Evolutionary conservation across 2,888 invertebrate genomes (phyloP).

Genomic region (Nephrocerus scutellatus): DNA sequence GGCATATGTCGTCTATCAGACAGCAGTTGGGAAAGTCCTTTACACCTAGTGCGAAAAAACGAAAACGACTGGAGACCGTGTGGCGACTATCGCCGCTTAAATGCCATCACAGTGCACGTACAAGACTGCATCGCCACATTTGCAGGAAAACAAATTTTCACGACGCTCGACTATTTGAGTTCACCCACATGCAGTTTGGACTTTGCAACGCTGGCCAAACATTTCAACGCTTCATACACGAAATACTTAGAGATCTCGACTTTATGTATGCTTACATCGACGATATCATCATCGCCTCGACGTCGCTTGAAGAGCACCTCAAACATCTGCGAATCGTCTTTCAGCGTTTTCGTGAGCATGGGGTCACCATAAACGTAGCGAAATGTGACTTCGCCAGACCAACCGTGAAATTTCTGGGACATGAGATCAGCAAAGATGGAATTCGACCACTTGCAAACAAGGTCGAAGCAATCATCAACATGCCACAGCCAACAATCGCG

Average conservation of each 20-base stretch:
- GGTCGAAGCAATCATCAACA: constrained; percentile 18
- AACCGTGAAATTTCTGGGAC: constrained; percentile 18
- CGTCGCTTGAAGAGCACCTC: constrained; percentile 20
- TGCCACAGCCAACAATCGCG: constrained; percentile 14
- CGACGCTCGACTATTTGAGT: constrained; percentile 18
- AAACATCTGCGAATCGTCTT: constrained; percentile 22
- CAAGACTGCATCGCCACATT: too few relatives aligned
- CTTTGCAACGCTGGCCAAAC: constrained; percentile 19
- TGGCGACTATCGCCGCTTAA: constrained; percentile 37
- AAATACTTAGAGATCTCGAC: constrained; percentile 12
- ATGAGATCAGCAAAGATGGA: constrained; percentile 12
- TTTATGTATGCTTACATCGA: constrained; percentile 28
- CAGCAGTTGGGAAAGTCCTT: constrained; percentile 41
- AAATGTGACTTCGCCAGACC: constrained; percentile 20
- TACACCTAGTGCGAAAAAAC: constrained; percentile 32
- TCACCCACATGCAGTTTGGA: constrained; percentile 16
- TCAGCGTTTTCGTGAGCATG: constrained; percentile 21
- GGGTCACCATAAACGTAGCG: constrained; percentile 22
- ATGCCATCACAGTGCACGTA: too few relatives aligned
- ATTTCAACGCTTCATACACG: constrained; percentile 17
- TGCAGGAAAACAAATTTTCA: too few relatives aligned
- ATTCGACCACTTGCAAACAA: constrained; percentile 15
- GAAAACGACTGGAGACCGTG: constrained; percentile 31
- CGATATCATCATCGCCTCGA: constrained; percentile 28
- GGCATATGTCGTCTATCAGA: constrained; percentile 44